These are phyloP conservation scores for Nibea albiflora DNA, from an alignment of 2,113 vertebrate species.

Conservation along the genomic window DNA sequence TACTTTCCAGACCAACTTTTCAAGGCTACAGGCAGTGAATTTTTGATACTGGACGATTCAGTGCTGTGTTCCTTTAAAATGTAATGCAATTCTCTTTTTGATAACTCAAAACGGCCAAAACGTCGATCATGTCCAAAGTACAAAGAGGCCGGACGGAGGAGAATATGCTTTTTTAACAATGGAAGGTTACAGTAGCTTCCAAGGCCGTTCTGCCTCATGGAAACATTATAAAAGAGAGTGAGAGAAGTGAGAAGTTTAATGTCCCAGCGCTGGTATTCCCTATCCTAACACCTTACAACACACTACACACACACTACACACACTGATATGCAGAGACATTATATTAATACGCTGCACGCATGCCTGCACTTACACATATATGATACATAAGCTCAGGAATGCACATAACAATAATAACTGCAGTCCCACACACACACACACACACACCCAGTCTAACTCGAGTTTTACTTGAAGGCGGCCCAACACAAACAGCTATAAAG, in stretches of 20 bases:
- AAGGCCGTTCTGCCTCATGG: conserved; percentile 31
- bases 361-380: background rate
- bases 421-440: conserved; percentile 26
- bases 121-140: background rate
- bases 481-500: conserved; percentile 75
- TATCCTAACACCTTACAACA: background rate
- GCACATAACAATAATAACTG: background rate
- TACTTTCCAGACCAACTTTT: background rate
- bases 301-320: background rate
- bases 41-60: background rate
- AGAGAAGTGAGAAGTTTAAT: conserved; percentile 54
- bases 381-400: background rate
- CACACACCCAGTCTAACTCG: conserved; percentile 13
- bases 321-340: background rate
- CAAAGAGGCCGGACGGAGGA: background rate
- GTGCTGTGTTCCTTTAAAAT: background rate
- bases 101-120: background rate
- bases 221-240: conserved; percentile 40
- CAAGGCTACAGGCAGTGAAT: background rate
- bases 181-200: conserved; percentile 29
- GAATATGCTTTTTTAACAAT: conserved; percentile 13
- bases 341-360: conserved; percentile 1
- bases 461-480: conserved; percentile 57
- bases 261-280: conserved; percentile 19
- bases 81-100: background rate